A percentile compares a stretch with the other conserved stretches of the same genome.
These are phyloP conservation scores for Athripsodes cinereus DNA, from an alignment of 2,888 invertebrate genomes.

Conservation along the genomic window DNA sequence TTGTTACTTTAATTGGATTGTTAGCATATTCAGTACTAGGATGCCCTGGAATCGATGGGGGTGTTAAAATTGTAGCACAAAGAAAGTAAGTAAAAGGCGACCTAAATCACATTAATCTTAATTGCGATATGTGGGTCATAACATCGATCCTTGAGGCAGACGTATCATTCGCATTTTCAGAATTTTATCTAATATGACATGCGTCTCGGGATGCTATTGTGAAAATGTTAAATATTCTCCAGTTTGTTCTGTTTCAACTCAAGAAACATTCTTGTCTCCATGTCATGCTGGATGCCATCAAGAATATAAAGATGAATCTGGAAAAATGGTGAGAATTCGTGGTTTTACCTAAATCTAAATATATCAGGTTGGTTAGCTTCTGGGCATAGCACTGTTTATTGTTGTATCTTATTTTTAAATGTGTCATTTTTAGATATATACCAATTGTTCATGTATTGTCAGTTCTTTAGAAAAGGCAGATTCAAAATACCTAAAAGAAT, in stretches of 20 bases:
- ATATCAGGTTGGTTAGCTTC: no score
- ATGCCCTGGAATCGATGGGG: constrained; percentile 55
- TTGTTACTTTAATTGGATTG: constrained; percentile 56
- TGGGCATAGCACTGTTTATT: no score
- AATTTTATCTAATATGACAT: constrained; percentile 37
- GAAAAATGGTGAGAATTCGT: constrained; percentile 36
- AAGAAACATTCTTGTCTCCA: constrained; percentile 65
- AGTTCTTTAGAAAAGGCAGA: no score
- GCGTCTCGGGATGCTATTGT: constrained; percentile 61
- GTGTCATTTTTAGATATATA: constrained; percentile 35
- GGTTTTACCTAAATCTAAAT: no score
- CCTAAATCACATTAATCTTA: no score
- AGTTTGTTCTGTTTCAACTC: constrained; percentile 58
- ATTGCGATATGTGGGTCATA: no score
- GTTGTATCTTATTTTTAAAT: no score
- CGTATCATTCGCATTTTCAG: not conserved
- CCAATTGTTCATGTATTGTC: constrained; percentile 45
- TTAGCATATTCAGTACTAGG: constrained; percentile 60
- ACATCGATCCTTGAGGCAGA: no score
- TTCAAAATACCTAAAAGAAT: no score
- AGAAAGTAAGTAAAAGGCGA: constrained; percentile 5
- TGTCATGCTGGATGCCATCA: constrained; percentile 71
- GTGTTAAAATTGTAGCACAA: constrained; percentile 27
- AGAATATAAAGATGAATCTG: constrained; percentile 36
- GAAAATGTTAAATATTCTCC: constrained; percentile 68